phyloP scores from a whole-genome alignment of 2,888 invertebrate genomes.

The Meloe dianella region DNA sequence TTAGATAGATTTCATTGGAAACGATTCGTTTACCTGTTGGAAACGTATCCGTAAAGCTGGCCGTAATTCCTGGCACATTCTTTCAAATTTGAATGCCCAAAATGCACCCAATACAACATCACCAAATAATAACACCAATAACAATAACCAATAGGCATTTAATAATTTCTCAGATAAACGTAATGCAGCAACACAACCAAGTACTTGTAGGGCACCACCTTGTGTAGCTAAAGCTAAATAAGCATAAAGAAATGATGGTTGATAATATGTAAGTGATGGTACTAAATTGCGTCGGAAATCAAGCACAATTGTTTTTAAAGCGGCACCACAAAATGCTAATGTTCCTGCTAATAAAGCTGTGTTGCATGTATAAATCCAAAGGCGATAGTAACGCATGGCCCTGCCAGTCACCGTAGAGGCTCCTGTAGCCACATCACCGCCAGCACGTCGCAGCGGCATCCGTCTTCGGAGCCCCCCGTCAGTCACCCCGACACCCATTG shows the following conservation, averaged over 20 bases:
- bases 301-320: slow-evolving; percentile 71
- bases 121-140: slow-evolving; percentile 79
- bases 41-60: slow-evolving; percentile 66
- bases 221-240: slow-evolving; percentile 82
- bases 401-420: slow-evolving; percentile 53
- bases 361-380: slow-evolving; percentile 93
- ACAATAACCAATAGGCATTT: slow-evolving; percentile 82
- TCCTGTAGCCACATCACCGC: slow-evolving; percentile 66
- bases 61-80: slow-evolving; percentile 73
- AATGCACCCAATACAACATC: slow-evolving; percentile 84
- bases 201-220: slow-evolving; percentile 68
- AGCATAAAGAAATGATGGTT: slow-evolving; percentile 81
- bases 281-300: slow-evolving; percentile 76
- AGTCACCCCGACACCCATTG: slow-evolving; percentile 60
- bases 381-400: slow-evolving; percentile 82
- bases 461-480: slow-evolving; percentile 60
- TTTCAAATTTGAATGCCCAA: slow-evolving; percentile 72
- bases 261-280: slow-evolving; percentile 76
- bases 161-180: slow-evolving; percentile 80
- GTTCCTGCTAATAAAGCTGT: slow-evolving; percentile 84
- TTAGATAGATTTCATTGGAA: background rate
- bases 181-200: slow-evolving; percentile 83
- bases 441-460: slow-evolving; percentile 62
- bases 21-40: slow-evolving; percentile 57
- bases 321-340: slow-evolving; percentile 79